Evolutionary conservation across 2,113 vertebrate genomes (phyloP).

Genomic region (Microcebus tavaratra): DNA sequence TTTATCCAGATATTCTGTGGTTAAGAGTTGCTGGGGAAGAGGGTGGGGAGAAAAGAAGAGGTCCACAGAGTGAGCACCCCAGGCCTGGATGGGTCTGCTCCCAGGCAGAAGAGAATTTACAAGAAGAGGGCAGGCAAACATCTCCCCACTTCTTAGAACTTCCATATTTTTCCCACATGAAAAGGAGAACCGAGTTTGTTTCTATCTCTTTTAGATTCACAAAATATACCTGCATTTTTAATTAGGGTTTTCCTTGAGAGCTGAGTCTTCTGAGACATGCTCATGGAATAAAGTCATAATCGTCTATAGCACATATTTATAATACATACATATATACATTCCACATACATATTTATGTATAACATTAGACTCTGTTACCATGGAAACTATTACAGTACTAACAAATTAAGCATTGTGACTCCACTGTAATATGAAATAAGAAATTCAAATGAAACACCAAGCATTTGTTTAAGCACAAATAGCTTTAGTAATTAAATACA

Average conservation of each 20-base stretch:
- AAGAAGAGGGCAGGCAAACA: neutral
- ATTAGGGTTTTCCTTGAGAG: constrained; percentile 56
- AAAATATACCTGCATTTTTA: constrained; percentile 32
- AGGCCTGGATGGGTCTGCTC: neutral
- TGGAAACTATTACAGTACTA: constrained; percentile 69
- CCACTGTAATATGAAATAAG: constrained; percentile 66
- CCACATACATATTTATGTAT: constrained; percentile 69
- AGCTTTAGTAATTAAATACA: constrained; percentile 73
- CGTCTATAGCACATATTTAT: constrained; percentile 39
- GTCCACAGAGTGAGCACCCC: neutral
- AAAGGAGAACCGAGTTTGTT: neutral
- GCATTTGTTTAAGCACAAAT: constrained; percentile 73
- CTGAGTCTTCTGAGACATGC: neutral
- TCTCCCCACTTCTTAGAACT: neutral
- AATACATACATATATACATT: constrained; percentile 42
- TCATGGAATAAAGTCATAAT: constrained; percentile 60
- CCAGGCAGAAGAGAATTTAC: neutral
- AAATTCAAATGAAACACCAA: constrained; percentile 73
- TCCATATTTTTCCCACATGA: neutral
- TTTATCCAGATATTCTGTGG: neutral
- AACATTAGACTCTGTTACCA: constrained; percentile 72
- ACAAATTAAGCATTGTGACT: constrained; percentile 74
- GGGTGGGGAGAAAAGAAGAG: neutral
- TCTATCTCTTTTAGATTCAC: neutral
- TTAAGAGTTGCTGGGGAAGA: neutral